Conservation (phyloP, 2,888 invertebrate species). For the Melinaea marsaeus region DNA sequence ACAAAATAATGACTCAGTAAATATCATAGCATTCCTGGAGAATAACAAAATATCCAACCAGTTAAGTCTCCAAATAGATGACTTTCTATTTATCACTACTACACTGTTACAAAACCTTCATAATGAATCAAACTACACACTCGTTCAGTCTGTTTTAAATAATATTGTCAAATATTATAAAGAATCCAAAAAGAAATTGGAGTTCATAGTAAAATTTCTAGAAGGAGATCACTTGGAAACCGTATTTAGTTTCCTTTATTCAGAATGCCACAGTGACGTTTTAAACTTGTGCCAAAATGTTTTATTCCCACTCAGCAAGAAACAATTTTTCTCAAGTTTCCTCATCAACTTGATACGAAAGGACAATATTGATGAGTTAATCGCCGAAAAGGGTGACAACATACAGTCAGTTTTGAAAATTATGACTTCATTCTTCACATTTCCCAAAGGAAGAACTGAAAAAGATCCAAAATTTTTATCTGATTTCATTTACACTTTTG, state of each 20-base stretch:
- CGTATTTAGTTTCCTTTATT: slow-evolving; percentile 55
- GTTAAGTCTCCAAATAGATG: slow-evolving; percentile 48
- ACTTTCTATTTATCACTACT: slow-evolving; percentile 51
- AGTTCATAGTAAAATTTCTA: slow-evolving; percentile 58
- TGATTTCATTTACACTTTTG: slow-evolving; percentile 63
- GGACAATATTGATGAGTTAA: slow-evolving; percentile 58
- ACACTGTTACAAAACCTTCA: slow-evolving; percentile 53
- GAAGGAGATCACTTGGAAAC: slow-evolving; percentile 59
- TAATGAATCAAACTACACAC: slow-evolving; percentile 35
- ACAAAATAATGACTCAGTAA: slow-evolving; percentile 45
- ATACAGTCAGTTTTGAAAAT: slow-evolving; percentile 68
- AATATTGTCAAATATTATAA: slow-evolving; percentile 55
- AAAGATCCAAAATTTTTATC: slow-evolving; percentile 49
- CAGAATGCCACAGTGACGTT: slow-evolving; percentile 45
- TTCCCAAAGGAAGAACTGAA: slow-evolving; percentile 49
- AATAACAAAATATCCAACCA: slow-evolving; percentile 55
- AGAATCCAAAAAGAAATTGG: slow-evolving; percentile 64
- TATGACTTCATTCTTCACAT: slow-evolving; percentile 61
- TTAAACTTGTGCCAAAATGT: slow-evolving; percentile 53
- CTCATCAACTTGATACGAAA: slow-evolving; percentile 61
- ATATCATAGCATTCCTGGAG: slow-evolving; percentile 55
- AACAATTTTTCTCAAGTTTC: slow-evolving; percentile 55
- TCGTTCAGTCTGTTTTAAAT: slow-evolving; percentile 46
- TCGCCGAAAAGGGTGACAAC: slow-evolving; percentile 66
- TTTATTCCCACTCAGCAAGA: slow-evolving; percentile 60